Evolutionary conservation across 2,113 vertebrate genomes (phyloP).

Genomic region (Ictalurus punctatus): DNA sequence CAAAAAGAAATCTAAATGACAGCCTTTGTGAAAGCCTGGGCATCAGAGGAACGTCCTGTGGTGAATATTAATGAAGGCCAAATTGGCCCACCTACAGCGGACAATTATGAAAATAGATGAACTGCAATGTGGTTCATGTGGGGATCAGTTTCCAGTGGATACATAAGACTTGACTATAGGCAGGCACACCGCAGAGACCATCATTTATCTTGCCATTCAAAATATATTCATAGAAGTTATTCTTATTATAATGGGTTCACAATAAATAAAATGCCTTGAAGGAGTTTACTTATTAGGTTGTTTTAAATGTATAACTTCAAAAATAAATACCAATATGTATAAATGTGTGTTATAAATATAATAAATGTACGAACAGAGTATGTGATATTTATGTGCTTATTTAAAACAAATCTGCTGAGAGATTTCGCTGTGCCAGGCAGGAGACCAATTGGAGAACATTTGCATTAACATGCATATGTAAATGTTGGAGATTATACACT

Average conservation of each 20-base stretch:
- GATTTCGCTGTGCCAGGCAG: not conserved
- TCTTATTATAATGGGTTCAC: not conserved
- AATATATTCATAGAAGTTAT: not conserved
- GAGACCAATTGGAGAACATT: not conserved
- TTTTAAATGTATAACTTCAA: not conserved
- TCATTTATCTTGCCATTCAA: not conserved
- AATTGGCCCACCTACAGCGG: slow-evolving; percentile 9
- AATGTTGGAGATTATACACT: not conserved
- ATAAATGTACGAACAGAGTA: not conserved
- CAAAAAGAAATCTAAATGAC: not conserved
- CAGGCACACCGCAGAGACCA: not conserved
- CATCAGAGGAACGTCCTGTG: not conserved
- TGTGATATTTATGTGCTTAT: not conserved
- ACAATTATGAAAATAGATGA: slow-evolving; percentile 19
- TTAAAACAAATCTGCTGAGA: not conserved
- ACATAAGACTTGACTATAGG: not conserved
- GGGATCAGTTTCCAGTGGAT: slow-evolving; percentile 2
- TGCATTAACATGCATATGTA: not conserved
- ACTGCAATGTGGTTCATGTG: slow-evolving; percentile 3
- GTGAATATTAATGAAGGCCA: slow-evolving; percentile 6
- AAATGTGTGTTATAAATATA: not conserved
- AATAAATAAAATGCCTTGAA: not conserved
- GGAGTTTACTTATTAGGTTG: not conserved
- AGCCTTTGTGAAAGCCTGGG: not conserved
- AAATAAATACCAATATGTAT: not conserved